These are phyloP conservation scores for Anoura caudifer DNA, from an alignment of 2,113 vertebrate genomes.

Conservation along the genomic window DNA sequence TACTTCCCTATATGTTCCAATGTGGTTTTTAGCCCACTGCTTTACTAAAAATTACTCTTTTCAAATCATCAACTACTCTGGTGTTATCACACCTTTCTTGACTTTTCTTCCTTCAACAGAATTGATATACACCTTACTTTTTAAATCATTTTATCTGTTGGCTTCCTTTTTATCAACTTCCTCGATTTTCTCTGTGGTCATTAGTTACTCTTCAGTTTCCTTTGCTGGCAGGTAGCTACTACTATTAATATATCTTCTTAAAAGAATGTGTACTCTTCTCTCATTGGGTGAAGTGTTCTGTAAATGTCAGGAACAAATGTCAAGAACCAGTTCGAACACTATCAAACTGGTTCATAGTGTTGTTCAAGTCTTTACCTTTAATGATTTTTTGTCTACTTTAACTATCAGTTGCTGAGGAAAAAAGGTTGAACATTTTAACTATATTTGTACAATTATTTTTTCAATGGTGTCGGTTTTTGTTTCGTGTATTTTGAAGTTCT, in stretches of 20 bases:
- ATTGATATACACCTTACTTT: background rate
- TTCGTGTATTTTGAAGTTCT: background rate
- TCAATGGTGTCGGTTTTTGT: background rate
- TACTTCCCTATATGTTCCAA: background rate
- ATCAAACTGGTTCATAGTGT: background rate
- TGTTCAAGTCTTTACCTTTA: background rate
- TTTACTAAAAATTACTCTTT: background rate
- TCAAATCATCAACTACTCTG: background rate
- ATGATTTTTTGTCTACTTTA: background rate
- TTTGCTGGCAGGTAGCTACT: background rate
- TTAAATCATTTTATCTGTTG: background rate
- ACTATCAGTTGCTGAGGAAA: background rate
- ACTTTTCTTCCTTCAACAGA: background rate
- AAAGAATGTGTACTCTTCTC: background rate
- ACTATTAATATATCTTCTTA: background rate
- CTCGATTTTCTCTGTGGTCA: background rate
- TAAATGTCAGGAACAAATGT: background rate
- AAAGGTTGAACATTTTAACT: background rate
- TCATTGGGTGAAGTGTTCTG: background rate
- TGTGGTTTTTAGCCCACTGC: background rate
- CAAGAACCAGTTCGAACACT: too few species aligned
- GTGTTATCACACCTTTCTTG: background rate
- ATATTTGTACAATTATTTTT: background rate
- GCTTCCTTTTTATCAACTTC: background rate
- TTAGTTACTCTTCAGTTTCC: background rate